phyloP scores from a whole-genome alignment of 2,113 vertebrate genomes.

The Phalacrocorax pelagicus region DNA sequence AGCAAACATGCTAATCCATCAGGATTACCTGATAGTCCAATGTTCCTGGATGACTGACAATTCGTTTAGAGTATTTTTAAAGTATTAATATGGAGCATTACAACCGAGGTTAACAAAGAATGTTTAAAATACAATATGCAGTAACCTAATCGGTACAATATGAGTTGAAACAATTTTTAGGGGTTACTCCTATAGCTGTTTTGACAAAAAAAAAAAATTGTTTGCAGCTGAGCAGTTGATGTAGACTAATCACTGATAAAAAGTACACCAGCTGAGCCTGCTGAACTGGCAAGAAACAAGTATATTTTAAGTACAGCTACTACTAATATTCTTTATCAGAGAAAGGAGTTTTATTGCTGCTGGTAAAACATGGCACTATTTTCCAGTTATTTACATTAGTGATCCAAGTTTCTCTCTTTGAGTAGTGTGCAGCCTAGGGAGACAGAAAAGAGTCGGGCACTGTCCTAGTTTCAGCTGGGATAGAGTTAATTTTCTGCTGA shows the following conservation, averaged over 20 bases:
- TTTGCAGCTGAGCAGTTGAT: background rate
- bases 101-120: background rate
- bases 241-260: background rate
- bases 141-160: background rate
- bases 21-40: background rate
- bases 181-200: background rate
- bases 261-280: background rate
- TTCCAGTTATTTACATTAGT: background rate
- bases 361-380: background rate
- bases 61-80: background rate
- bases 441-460: background rate
- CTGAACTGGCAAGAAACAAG: background rate
- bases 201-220: background rate
- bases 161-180: background rate
- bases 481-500: too few species aligned
- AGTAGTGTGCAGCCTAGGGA: background rate
- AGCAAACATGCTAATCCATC: conserved; percentile 27
- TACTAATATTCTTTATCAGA: background rate
- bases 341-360: background rate
- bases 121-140: background rate
- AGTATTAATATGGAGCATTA: background rate
- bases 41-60: background rate
- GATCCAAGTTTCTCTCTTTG: background rate
- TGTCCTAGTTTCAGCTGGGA: too few species aligned
- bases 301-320: background rate